phyloP scores from a whole-genome alignment of 1,140 invertebrate species.

The Drosophila fuyamai region DNA sequence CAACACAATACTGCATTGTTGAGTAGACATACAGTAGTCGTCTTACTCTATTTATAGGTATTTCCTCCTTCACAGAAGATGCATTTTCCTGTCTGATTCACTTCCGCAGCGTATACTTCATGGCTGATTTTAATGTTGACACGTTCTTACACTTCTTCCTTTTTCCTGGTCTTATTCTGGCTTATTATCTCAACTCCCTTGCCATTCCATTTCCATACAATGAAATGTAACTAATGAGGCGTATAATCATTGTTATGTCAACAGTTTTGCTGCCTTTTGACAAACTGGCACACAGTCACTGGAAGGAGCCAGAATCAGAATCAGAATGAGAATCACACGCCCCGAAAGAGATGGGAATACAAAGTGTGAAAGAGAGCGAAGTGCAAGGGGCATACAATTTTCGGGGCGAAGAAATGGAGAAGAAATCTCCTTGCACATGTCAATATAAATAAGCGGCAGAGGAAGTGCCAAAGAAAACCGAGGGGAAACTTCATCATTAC shows the following conservation, averaged over 20 bases:
- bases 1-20: not conserved
- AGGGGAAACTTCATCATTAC: slow-evolving; percentile 60
- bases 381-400: slow-evolving; percentile 12
- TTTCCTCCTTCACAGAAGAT: not conserved
- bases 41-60: slow-evolving; percentile 5
- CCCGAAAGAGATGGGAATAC: slow-evolving; percentile 6
- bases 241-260: slow-evolving; percentile 84
- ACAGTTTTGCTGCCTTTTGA: slow-evolving; percentile 81
- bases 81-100: slow-evolving; percentile 14
- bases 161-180: slow-evolving; percentile 23
- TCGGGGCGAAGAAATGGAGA: slow-evolving; percentile 30
- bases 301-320: slow-evolving; percentile 4
- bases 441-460: slow-evolving; percentile 68
- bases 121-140: slow-evolving; percentile 21
- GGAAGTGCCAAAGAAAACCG: slow-evolving; percentile 21
- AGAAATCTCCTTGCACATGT: slow-evolving; percentile 73
- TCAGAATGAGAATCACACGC: slow-evolving; percentile 5
- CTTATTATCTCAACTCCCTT: slow-evolving; percentile 43
- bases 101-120: slow-evolving; percentile 12
- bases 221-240: slow-evolving; percentile 80
- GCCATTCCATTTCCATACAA: slow-evolving; percentile 44
- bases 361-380: too few relatives aligned
- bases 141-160: slow-evolving; percentile 32
- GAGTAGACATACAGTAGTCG: not conserved
- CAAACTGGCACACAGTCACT: slow-evolving; percentile 55